Percentiles rank a stretch among this genome's conserved stretches.
These are phyloP conservation scores for Zaprionus nigranus DNA, from an alignment of 1,140 invertebrate species.

Conservation along the genomic window DNA sequence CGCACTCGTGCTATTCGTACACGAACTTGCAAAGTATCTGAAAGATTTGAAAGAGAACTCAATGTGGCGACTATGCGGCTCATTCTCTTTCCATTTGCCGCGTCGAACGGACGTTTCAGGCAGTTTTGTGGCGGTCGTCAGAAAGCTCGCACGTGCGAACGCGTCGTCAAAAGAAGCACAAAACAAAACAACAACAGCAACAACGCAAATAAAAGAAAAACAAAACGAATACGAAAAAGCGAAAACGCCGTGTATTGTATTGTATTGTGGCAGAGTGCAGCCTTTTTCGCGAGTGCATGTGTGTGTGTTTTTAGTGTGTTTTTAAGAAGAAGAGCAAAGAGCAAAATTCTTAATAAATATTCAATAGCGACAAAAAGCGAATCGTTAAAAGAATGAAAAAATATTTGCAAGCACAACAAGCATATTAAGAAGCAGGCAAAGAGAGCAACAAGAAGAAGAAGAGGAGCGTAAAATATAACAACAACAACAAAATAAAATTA, in stretches of 20 bases:
- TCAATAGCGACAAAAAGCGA: constrained; percentile 62
- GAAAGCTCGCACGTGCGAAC: constrained; percentile 59
- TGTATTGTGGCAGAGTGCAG: constrained; percentile 20
- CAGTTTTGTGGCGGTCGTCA: constrained; percentile 58
- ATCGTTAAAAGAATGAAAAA: constrained; percentile 55
- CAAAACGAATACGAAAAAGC: constrained; percentile 36
- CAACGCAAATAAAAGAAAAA: constrained; percentile 20
- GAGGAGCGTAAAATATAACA: constrained; percentile 16
- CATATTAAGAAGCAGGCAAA: constrained; percentile 34
- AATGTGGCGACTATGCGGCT: constrained; percentile 17
- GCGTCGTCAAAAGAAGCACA: constrained; percentile 45
- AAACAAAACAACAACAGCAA: constrained; percentile 17
- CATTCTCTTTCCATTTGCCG: constrained; percentile 53
- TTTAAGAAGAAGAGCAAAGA: constrained; percentile 26
- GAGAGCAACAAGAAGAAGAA: constrained; percentile 12
- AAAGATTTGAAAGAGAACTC: constrained; percentile 44
- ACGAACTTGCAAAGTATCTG: constrained; percentile 34
- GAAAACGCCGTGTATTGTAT: constrained; percentile 37
- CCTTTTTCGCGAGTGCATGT: constrained; percentile 23
- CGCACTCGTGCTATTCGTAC: constrained; percentile 3
- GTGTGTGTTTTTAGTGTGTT: constrained; percentile 12
- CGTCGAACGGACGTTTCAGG: constrained; percentile 42
- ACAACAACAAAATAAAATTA: constrained; percentile 36
- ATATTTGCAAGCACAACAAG: constrained; percentile 47
- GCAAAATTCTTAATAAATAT: constrained; percentile 60